Percentiles rank a stretch among this genome's conserved stretches.
Evolutionary conservation across 30 jellyfish, hydroid and myxozoan species (phyloP).

Genomic region (Clytia hemisphaerica): DNA sequence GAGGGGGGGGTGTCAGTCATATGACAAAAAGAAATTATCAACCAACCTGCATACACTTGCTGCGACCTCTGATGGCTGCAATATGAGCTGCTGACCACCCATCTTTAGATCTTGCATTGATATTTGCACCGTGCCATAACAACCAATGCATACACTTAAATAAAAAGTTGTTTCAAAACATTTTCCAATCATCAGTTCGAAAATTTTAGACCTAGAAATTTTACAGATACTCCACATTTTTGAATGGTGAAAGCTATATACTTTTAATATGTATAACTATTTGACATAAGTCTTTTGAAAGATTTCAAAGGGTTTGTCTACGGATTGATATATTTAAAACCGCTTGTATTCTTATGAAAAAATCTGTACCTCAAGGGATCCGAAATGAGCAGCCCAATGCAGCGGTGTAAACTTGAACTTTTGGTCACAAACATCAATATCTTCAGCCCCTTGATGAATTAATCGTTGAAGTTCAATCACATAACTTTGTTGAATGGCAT

Average conservation of each 20-base stretch:
- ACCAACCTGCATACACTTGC: slow-evolving; percentile 60
- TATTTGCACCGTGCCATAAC: slow-evolving; percentile 84
- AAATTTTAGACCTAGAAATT: background rate
- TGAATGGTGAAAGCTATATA: too few species aligned
- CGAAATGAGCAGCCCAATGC: slow-evolving; percentile 92
- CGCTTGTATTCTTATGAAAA: background rate
- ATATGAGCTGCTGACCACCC: slow-evolving; percentile 80
- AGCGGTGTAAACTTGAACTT: slow-evolving; percentile 57
- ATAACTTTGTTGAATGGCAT: slow-evolving; percentile 63
- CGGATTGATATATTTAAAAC: background rate
- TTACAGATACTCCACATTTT: too few species aligned
- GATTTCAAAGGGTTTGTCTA: too few species aligned
- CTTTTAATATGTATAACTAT: too few species aligned
- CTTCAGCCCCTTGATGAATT: slow-evolving; percentile 82
- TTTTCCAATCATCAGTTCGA: background rate
- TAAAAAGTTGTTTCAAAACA: background rate
- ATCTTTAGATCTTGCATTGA: slow-evolving; percentile 49
- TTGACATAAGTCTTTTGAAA: too few species aligned
- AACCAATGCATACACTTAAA: slow-evolving; percentile 80
- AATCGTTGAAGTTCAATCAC: slow-evolving; percentile 55
- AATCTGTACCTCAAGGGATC: slow-evolving; percentile 60
- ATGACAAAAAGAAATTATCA: background rate
- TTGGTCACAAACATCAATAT: slow-evolving; percentile 51
- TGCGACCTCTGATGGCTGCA: slow-evolving; percentile 81
- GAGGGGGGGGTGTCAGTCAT: background rate